These are phyloP conservation scores for Castor canadensis DNA, from an alignment of 2,113 vertebrate genomes.

Conservation along the genomic window DNA sequence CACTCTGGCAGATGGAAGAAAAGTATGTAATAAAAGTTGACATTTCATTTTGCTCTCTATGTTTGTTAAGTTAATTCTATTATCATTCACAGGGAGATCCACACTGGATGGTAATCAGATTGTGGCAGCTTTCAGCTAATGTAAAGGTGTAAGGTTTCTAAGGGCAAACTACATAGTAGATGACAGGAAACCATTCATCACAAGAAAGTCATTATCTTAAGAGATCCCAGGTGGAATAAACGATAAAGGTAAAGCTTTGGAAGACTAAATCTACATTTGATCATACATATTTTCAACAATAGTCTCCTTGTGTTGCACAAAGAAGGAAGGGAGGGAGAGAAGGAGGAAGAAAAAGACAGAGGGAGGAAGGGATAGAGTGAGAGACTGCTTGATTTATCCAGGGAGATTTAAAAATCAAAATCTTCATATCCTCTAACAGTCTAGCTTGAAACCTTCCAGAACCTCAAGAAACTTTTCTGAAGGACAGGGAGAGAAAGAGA, in stretches of 20 bases:
- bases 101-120: slow-evolving; percentile 54
- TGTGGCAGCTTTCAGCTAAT: slow-evolving; percentile 47
- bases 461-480: neutral
- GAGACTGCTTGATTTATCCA: neutral
- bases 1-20: slow-evolving; percentile 82
- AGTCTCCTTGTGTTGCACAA: neutral
- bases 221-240: neutral
- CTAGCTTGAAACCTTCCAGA: neutral
- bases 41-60: slow-evolving; percentile 83
- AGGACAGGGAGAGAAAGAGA: neutral
- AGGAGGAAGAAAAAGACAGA: neutral
- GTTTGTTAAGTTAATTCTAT: slow-evolving; percentile 82
- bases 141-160: slow-evolving; percentile 45
- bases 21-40: slow-evolving; percentile 85
- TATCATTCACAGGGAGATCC: slow-evolving; percentile 70
- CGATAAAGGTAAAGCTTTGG: slow-evolving; percentile 17
- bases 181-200: slow-evolving; percentile 65
- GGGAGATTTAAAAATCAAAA: neutral
- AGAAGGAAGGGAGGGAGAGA: neutral
- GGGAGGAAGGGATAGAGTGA: no score
- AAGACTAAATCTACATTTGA: neutral
- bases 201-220: neutral
- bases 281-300: neutral
- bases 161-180: slow-evolving; percentile 63
- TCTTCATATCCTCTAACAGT: neutral